Evolutionary conservation across 2,113 vertebrate genomes (phyloP).

Genomic region (Macrotis lagotis): DNA sequence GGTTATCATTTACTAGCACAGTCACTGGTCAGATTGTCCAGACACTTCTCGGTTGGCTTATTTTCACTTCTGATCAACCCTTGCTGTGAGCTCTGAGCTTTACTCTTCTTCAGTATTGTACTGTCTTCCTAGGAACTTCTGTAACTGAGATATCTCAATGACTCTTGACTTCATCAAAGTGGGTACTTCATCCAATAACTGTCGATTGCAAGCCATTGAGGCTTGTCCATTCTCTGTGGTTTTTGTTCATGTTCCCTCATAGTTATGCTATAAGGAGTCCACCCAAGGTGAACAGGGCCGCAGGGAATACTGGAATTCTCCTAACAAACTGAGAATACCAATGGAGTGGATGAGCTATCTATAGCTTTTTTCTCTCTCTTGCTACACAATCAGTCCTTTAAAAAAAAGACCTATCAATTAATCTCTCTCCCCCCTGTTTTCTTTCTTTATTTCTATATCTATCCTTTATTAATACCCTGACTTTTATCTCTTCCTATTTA

Average conservation of each 20-base stretch:
- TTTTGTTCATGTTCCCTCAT: neutral
- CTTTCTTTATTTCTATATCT: neutral
- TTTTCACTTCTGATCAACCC: neutral
- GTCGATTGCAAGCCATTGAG: neutral
- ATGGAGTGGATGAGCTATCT: neutral
- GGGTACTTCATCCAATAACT: no score
- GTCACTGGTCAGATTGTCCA: neutral
- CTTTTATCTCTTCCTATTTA: neutral
- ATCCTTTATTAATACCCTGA: neutral
- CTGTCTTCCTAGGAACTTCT: neutral
- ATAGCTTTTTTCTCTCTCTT: neutral
- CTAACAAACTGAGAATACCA: neutral
- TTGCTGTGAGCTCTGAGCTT: neutral
- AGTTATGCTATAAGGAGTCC: neutral
- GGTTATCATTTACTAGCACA: neutral
- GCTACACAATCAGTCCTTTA: neutral
- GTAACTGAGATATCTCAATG: neutral
- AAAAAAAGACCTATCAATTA: no score
- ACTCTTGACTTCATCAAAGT: neutral
- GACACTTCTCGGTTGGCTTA: neutral
- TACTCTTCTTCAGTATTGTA: neutral
- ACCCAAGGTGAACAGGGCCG: neutral
- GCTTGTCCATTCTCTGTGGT: neutral
- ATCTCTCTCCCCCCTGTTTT: neutral
- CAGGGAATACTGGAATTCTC: neutral